Percentiles rank a stretch among this genome's conserved stretches.
phyloP scores from a whole-genome alignment of 2,888 invertebrate species.

The Erebia ligea region DNA sequence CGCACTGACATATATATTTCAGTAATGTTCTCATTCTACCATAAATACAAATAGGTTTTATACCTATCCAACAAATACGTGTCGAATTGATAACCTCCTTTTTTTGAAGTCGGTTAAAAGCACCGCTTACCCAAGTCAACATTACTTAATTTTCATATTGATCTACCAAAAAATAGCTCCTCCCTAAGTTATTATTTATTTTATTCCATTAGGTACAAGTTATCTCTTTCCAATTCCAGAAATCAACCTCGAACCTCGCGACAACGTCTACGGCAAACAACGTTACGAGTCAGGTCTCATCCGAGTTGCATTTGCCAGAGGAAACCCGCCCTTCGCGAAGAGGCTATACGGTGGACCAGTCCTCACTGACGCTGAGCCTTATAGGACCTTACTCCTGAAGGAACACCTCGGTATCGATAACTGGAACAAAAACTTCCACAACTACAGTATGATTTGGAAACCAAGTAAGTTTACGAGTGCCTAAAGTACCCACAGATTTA shows the following conservation, averaged over 20 bases:
- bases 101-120: too few relatives aligned
- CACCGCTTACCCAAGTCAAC: too few relatives aligned
- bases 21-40: too few relatives aligned
- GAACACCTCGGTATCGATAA: constrained; percentile 68
- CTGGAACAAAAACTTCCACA: constrained; percentile 86
- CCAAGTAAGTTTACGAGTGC: constrained; percentile 59
- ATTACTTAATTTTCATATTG: too few relatives aligned
- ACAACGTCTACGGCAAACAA: constrained; percentile 84
- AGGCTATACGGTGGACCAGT: constrained; percentile 69
- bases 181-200: too few relatives aligned
- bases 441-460: constrained; percentile 87
- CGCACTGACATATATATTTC: too few relatives aligned
- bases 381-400: constrained; percentile 63
- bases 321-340: constrained; percentile 80
- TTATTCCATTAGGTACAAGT: too few relatives aligned
- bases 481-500: too few relatives aligned
- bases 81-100: too few relatives aligned
- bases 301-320: constrained; percentile 87
- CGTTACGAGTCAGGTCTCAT: constrained; percentile 88
- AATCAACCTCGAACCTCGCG: constrained; percentile 86
- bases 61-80: too few relatives aligned
- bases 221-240: constrained; percentile 68
- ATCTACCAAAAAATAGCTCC: too few relatives aligned
- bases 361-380: constrained; percentile 69
- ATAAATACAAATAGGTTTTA: too few relatives aligned